A percentile compares a stretch with the other conserved stretches of the same genome.
Conservation (phyloP, 2,113 vertebrate genomes). For the Paramormyrops kingsleyae region DNA sequence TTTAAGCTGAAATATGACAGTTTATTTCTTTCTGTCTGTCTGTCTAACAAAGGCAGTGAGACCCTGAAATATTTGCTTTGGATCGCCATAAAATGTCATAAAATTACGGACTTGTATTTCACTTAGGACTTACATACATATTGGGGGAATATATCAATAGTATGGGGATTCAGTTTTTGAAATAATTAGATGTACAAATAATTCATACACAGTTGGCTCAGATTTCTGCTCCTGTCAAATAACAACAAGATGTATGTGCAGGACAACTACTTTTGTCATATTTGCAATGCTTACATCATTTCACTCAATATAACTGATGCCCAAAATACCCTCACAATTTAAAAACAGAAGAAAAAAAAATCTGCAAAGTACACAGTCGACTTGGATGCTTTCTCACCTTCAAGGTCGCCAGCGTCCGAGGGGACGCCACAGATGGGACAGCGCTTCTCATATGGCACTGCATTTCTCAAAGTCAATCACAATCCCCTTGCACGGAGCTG, state of each 20-base stretch:
- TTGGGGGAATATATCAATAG: background rate
- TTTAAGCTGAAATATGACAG: background rate
- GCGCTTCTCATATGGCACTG: background rate
- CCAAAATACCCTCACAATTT: background rate
- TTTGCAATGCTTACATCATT: background rate
- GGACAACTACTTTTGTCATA: too few species aligned
- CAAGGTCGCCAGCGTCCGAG: background rate
- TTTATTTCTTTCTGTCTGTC: too few species aligned
- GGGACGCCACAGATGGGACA: slow-evolving; percentile 8
- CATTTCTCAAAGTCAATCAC: slow-evolving; percentile 16
- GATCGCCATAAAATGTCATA: background rate
- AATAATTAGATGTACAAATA: background rate
- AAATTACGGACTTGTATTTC: background rate
- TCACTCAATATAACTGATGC: background rate
- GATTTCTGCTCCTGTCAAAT: background rate
- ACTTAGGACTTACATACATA: background rate
- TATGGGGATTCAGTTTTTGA: background rate
- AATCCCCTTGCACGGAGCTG: slow-evolving; percentile 7
- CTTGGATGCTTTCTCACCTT: slow-evolving; percentile 5
- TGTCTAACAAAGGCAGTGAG: background rate
- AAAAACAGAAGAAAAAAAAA: background rate
- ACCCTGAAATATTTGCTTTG: background rate
- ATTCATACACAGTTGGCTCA: background rate
- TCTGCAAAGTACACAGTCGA: background rate
- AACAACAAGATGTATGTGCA: background rate